Evolutionary conservation across 2,113 vertebrate species (phyloP), one percentile per base, ranked within the genome.

Genomic region (Mola mola): DNA sequence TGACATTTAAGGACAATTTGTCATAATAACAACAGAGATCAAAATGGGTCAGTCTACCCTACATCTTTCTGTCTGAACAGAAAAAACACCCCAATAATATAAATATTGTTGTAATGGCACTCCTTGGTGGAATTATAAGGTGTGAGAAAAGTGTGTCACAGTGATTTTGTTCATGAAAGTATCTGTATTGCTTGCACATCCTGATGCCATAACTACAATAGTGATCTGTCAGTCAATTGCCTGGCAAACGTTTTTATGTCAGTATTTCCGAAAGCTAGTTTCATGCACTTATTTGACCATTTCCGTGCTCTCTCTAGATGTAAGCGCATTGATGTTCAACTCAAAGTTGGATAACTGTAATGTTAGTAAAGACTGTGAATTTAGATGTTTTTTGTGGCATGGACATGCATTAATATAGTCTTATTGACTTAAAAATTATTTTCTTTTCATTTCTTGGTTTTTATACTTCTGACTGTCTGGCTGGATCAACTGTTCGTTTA

Each of bases 321-420:
- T 97, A 95, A 95, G 93, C 94, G 93, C 95, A 96, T 96, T 93
- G 94, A 91, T 94, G 94, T 94, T 94, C 90, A 93, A 93, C 92
- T 92, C 88, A 79, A 86, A 92, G 94, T 95, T 93, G 93, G 92
- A 92, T 94, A 93, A 95, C 94, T 95, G 93, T 98, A 95, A 92
- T 93, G 94, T 92, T 94, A 94, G 86, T 96, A 94, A 94, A 90
- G 88, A 93, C 91, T 92, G 89, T 96, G 93, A 94, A 93, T 90
- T 84, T 97, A 91, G 88, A 92, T 94, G 92, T 96, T 97, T 93
- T 91, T 92, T 86, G 95, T 98, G 94, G 96, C 96, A 98, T 99
- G 97, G 93, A 94, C 93, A 95, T 94, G 94, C 95, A 95, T 96
- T 94, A 90, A 74, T 95, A 93, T 94, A 91, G 93, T 93, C 86